A percentile compares a stretch with the other conserved stretches of the same genome.
Conservation (phyloP, 2,113 vertebrate species). For the Coreoperca whiteheadi region DNA sequence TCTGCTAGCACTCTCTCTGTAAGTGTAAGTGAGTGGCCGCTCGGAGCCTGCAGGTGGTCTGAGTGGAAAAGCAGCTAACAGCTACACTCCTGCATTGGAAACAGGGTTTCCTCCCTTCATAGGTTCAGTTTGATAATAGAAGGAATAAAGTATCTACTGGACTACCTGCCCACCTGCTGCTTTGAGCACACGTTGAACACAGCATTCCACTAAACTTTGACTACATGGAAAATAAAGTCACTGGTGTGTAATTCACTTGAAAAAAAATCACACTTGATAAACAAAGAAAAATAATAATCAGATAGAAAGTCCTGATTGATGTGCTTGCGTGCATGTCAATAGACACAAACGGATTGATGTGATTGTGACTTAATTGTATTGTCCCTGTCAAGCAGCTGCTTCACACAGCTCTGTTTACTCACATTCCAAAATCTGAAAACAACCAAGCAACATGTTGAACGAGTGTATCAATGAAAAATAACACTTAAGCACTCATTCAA, state of each 20-base stretch:
- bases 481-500: conserved; percentile 55
- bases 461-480: conserved; percentile 35
- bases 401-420: conserved; percentile 31
- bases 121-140: conserved; percentile 28
- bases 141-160: conserved; percentile 27
- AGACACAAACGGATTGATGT: neutral
- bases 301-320: neutral
- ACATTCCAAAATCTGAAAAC: conserved; percentile 31
- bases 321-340: conserved; percentile 12
- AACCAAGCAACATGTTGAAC: conserved; percentile 30
- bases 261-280: no score
- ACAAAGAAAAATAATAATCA: no score
- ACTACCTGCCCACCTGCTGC: conserved; percentile 48
- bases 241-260: neutral
- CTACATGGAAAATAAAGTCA: neutral
- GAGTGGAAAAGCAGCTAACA: conserved; percentile 60
- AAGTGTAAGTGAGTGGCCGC: conserved; percentile 31
- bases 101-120: conserved; percentile 26
- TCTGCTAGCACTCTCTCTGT: conserved; percentile 23
- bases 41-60: conserved; percentile 58
- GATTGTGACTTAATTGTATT: neutral
- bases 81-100: conserved; percentile 31
- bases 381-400: conserved; percentile 1
- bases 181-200: conserved; percentile 15
- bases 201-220: neutral